These are phyloP conservation scores for Nematolebias whitei DNA, from an alignment of 2,113 vertebrate genomes.

Conservation along the genomic window DNA sequence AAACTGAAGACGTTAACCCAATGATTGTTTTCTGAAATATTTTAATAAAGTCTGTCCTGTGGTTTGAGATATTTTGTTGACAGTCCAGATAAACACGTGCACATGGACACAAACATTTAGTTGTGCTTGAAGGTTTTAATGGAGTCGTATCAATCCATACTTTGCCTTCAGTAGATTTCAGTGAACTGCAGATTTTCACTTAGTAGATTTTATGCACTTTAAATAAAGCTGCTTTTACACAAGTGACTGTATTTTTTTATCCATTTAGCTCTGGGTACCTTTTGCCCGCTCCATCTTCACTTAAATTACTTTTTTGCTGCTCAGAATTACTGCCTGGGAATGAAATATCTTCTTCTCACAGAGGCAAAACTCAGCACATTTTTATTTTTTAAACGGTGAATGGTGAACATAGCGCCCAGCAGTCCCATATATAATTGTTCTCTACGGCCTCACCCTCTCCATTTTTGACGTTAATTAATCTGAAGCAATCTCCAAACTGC, in stretches of 20 bases:
- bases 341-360: slow-evolving; percentile 50
- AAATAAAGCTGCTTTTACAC: slow-evolving; percentile 41
- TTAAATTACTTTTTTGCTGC: slow-evolving; percentile 64
- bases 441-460: slow-evolving; percentile 42
- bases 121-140: slow-evolving; percentile 9
- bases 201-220: slow-evolving; percentile 49
- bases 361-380: slow-evolving; percentile 35
- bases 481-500: slow-evolving; percentile 64
- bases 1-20: too few relatives aligned
- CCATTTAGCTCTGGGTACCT: slow-evolving; percentile 61
- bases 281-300: slow-evolving; percentile 51
- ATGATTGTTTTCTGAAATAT: neutral
- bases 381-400: slow-evolving; percentile 24
- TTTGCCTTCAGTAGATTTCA: slow-evolving; percentile 51
- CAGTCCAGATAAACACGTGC: too few relatives aligned
- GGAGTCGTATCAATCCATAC: slow-evolving; percentile 4
- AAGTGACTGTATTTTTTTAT: slow-evolving; percentile 72
- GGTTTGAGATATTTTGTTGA: too few relatives aligned
- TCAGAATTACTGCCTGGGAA: slow-evolving; percentile 56
- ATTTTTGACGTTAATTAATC: slow-evolving; percentile 73
- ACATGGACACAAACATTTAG: too few relatives aligned
- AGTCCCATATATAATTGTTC: slow-evolving; percentile 66
- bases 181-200: slow-evolving; percentile 41
- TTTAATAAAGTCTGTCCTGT: neutral
- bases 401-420: slow-evolving; percentile 37